Percentiles rank a stretch among this genome's conserved stretches.
phyloP scores from a whole-genome alignment of 2,113 vertebrate genomes.

The Grallaria varia region DNA sequence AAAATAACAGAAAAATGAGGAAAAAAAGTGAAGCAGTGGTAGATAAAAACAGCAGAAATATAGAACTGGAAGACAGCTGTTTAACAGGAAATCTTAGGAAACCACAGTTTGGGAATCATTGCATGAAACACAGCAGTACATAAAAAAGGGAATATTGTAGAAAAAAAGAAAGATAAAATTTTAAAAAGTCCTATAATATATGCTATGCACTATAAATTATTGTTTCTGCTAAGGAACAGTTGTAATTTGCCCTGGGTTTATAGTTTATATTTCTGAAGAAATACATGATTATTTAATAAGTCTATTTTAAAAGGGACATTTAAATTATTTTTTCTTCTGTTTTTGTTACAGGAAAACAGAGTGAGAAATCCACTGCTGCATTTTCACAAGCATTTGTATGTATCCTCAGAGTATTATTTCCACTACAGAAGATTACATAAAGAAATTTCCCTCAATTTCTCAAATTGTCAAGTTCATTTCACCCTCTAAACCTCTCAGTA shows the following conservation, averaged over 20 bases:
- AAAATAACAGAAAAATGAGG: background rate
- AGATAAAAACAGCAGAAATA: background rate
- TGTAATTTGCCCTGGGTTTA: accelerated
- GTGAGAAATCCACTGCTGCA: background rate
- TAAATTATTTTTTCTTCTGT: background rate
- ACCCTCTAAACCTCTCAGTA: background rate
- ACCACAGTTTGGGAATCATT: background rate
- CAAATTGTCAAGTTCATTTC: background rate
- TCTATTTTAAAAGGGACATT: background rate
- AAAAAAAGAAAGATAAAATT: background rate
- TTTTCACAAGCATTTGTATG: background rate
- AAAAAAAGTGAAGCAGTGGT: background rate
- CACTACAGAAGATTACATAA: background rate
- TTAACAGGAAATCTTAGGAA: background rate
- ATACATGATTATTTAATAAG: background rate
- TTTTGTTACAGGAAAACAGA: background rate
- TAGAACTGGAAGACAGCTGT: background rate
- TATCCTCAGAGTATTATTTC: background rate
- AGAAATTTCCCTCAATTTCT: background rate
- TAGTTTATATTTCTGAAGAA: background rate
- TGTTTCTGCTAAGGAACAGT: background rate
- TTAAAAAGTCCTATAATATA: background rate
- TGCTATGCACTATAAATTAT: accelerated
- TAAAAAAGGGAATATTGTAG: accelerated
- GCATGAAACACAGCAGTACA: background rate